Conservation (phyloP, 2,888 invertebrate genomes). For the Lasioglossum zephyrum region DNA sequence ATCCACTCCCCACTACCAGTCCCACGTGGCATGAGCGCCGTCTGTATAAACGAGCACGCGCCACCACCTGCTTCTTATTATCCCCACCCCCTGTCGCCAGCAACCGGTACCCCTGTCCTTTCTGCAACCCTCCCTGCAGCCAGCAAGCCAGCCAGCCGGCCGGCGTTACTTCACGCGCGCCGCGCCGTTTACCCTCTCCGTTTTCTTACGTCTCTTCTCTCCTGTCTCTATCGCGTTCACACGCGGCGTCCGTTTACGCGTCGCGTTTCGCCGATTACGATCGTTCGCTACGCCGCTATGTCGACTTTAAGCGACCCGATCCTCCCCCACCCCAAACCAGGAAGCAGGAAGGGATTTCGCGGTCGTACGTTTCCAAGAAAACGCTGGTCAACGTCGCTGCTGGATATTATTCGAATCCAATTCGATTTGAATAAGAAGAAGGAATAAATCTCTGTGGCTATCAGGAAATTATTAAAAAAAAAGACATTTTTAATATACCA, state of each 20-base stretch:
- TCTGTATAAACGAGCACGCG: conserved; percentile 77
- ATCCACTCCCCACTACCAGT: conserved; percentile 40
- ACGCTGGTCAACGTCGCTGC: too few relatives aligned
- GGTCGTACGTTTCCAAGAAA: too few relatives aligned
- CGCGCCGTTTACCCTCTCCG: conserved; percentile 37
- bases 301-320: conserved; percentile 2
- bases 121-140: conserved; percentile 46
- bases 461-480: too few relatives aligned
- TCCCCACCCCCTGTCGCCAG: conserved; percentile 63
- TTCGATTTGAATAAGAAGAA: too few relatives aligned
- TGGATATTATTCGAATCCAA: too few relatives aligned
- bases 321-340: background rate
- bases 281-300: background rate
- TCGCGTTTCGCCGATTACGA: conserved; percentile 10
- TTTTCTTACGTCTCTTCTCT: conserved; percentile 26
- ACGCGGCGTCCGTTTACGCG: background rate
- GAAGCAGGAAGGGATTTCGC: too few relatives aligned
- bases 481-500: too few relatives aligned
- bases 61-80: conserved; percentile 81
- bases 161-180: conserved; percentile 57
- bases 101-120: conserved; percentile 63
- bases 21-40: conserved; percentile 70
- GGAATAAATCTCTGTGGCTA: too few relatives aligned
- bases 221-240: conserved; percentile 11
- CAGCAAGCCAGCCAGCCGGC: background rate